A percentile compares a stretch with the other conserved stretches of the same genome.
Conservation (phyloP, 2,888 invertebrate genomes). For the Drosophila affinis region DNA sequence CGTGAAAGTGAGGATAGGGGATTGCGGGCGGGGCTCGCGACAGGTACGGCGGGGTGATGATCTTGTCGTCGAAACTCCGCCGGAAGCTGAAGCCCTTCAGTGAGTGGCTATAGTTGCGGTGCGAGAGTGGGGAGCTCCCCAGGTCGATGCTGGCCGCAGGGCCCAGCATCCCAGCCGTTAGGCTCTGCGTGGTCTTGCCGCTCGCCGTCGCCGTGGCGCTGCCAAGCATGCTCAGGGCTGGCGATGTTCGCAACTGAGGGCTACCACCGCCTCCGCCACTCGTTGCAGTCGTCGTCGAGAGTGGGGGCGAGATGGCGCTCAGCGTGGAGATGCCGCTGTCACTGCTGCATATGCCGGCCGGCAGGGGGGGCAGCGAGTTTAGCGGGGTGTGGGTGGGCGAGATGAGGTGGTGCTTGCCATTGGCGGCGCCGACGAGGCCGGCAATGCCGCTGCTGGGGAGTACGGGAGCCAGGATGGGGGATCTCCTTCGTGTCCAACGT, state of each 20-base stretch:
- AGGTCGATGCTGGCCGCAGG: constrained; percentile 81
- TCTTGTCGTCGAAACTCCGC: constrained; percentile 83
- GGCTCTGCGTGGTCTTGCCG: constrained; percentile 66
- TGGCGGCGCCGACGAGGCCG: constrained; percentile 70
- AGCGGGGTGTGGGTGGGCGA: constrained; percentile 71
- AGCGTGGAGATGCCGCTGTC: constrained; percentile 82
- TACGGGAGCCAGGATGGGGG: constrained; percentile 81
- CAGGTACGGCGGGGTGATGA: constrained; percentile 72
- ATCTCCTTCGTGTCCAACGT: constrained; percentile 21
- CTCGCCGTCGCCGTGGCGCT: constrained; percentile 66
- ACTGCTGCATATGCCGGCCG: constrained; percentile 77
- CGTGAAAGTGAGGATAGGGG: constrained; percentile 76
- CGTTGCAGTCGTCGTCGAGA: constrained; percentile 60
- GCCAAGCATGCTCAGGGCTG: constrained; percentile 73
- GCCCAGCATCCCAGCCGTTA: constrained; percentile 75
- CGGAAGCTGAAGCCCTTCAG: constrained; percentile 82
- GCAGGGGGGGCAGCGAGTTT: constrained; percentile 50
- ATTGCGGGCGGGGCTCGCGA: constrained; percentile 61
- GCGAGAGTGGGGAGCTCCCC: constrained; percentile 80
- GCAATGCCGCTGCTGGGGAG: constrained; percentile 80
- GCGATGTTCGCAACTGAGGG: constrained; percentile 74
- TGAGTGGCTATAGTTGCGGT: constrained; percentile 80
- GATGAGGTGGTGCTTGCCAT: constrained; percentile 67
- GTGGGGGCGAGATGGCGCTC: constrained; percentile 79
- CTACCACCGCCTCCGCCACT: constrained; percentile 51